These are phyloP conservation scores for Cacajao melanocephalus DNA, from an alignment of 2,797 vertebrate species.

Conservation along the genomic window DNA sequence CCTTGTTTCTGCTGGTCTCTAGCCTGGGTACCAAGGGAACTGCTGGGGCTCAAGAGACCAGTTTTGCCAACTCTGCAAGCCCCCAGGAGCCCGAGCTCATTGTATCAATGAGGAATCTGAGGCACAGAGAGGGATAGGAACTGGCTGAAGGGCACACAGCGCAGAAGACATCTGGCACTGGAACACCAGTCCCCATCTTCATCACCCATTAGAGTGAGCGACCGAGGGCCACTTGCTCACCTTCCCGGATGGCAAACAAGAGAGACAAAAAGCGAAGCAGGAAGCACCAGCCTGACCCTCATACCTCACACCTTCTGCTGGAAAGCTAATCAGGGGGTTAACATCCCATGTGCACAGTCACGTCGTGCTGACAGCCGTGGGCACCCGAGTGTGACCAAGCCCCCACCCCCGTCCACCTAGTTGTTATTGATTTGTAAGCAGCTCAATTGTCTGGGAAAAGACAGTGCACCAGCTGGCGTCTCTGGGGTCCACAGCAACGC, in stretches of 20 bases:
- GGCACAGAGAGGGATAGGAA: neutral
- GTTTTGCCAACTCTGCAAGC: neutral
- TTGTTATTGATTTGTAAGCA: conserved; percentile 84
- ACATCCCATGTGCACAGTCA: conserved; percentile 75
- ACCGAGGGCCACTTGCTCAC: neutral
- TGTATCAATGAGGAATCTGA: neutral
- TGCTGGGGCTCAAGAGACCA: fast-evolving
- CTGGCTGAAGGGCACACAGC: neutral
- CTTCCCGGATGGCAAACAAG: conserved; percentile 36
- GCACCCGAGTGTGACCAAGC: conserved; percentile 73
- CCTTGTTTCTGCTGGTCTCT: neutral
- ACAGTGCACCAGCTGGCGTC: conserved; percentile 72
- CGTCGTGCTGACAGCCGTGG: conserved; percentile 63
- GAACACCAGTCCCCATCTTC: neutral
- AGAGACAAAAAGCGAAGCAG: conserved; percentile 45
- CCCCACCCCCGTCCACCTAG: conserved; percentile 78
- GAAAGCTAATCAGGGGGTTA: conserved; percentile 78
- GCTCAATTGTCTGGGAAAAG: conserved; percentile 81
- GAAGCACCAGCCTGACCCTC: conserved; percentile 51
- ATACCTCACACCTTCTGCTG: conserved; percentile 48
- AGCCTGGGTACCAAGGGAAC: neutral
- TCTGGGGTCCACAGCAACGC: conserved; percentile 75
- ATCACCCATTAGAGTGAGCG: fast-evolving
- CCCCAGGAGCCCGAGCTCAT: neutral
- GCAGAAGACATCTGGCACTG: neutral